Evolutionary conservation across 2,797 vertebrate species (phyloP), one percentile per base, ranked within the genome.

Genomic region (Hemibagrus guttatus): DNA sequence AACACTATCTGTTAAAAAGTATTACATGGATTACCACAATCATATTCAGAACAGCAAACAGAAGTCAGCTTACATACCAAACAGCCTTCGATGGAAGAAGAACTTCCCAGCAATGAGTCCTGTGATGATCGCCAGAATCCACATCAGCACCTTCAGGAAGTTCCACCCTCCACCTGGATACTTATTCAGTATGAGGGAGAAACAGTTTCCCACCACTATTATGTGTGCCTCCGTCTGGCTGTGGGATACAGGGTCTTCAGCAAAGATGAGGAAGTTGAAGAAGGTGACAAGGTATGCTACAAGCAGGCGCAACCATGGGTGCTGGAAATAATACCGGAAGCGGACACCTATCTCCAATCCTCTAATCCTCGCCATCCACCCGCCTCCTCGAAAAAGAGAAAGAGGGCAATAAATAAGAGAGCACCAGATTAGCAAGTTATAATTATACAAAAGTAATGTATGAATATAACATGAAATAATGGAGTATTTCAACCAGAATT

Each of bases 321-420:
- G 98, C 95, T 99, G 98, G 94, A 99, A 99, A 93, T 99, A 99
- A 93, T 99, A 99, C 79, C 97, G 98, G 81, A 99, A 99, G 91
- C 96, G 94, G 93, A 96, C 95, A 93, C 94, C 95, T 95, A 98
- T 97, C 93, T 96, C 97, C 98, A 99, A 97, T 94, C 96, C 98
- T 94, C 93, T 93, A 89, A 93, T 90, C 79, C 86, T 90, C 89
- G 92, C 90, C 88, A 75, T 76, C 92, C 89, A 87, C 91, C 63
- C 92, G 89, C 90, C 89, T 92, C 95, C 97, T 98, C 93, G 91
- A 84, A 31, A 69, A 49, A 88, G n/a, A 87, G 63, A 85, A 54
- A 83, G 76, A 88, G 28, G 66, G 28, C 4, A 74, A 28, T 56
- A 42, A 75, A 35, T 59, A 26, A 80, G 11, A 80, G 21, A n/a